These are phyloP conservation scores for Catocala fraxini DNA, from an alignment of 2,888 invertebrate genomes.

Conservation along the genomic window DNA sequence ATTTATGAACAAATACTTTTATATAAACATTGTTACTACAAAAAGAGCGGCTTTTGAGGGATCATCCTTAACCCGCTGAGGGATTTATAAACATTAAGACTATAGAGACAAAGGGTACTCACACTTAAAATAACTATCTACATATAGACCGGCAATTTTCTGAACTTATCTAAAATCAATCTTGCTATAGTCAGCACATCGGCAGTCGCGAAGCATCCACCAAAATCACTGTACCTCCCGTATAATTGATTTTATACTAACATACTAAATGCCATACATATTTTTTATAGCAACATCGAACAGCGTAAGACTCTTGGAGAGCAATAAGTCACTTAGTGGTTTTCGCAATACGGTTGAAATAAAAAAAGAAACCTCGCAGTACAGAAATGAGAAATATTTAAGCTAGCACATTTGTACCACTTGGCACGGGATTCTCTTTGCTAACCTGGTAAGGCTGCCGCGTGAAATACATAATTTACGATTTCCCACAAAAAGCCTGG, in stretches of 20 bases:
- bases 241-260: no score
- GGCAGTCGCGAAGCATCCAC: no score
- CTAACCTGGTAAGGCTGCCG: slow-evolving; percentile 41
- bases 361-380: slow-evolving; percentile 10
- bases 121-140: no score
- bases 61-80: no score
- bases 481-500: slow-evolving; percentile 37
- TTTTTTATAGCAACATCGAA: slow-evolving; percentile 3
- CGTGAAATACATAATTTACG: slow-evolving; percentile 45
- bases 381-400: slow-evolving; percentile 36
- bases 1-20: not conserved
- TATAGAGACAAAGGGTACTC: no score
- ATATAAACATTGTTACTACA: no score
- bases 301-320: slow-evolving; percentile 1
- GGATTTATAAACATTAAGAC: no score
- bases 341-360: slow-evolving; percentile 20
- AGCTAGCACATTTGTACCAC: slow-evolving; percentile 30
- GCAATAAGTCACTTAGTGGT: slow-evolving; percentile 19
- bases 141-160: no score
- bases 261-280: not conserved
- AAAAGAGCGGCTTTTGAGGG: no score
- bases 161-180: no score
- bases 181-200: no score
- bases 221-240: no score
- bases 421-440: slow-evolving; percentile 43